A percentile compares a stretch with the other conserved stretches of the same genome.
Conservation (phyloP, 2,888 invertebrate species). For the Oscheius sp. region DNA sequence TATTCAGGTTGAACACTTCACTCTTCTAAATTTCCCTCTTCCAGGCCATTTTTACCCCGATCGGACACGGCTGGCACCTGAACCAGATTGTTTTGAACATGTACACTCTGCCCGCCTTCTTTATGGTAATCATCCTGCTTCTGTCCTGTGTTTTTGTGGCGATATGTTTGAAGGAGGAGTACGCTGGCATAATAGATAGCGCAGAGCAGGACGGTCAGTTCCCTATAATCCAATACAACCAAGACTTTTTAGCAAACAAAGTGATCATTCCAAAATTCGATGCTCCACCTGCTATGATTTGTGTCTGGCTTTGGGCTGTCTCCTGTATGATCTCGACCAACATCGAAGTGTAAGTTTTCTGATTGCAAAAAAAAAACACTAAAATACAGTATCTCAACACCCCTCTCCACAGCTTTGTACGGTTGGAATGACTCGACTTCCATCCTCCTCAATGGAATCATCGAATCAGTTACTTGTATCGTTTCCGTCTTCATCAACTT, state of each 20-base stretch:
- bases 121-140: slow-evolving; percentile 51
- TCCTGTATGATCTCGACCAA: slow-evolving; percentile 55
- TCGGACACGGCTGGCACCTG: slow-evolving; percentile 46
- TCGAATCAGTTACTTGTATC: slow-evolving; percentile 49
- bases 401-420: slow-evolving; percentile 52
- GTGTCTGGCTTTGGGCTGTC: slow-evolving; percentile 57
- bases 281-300: slow-evolving; percentile 48
- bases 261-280: slow-evolving; percentile 56
- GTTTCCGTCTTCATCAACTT: slow-evolving; percentile 53
- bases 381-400: slow-evolving; percentile 53
- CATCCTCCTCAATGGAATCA: slow-evolving; percentile 53
- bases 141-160: slow-evolving; percentile 45
- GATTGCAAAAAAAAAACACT: background rate
- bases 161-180: slow-evolving; percentile 51
- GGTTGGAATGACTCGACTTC: slow-evolving; percentile 56
- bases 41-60: slow-evolving; percentile 48
- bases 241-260: slow-evolving; percentile 9
- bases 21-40: background rate
- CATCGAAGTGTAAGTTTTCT: slow-evolving; percentile 56
- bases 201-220: slow-evolving; percentile 42
- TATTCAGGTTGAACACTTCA: slow-evolving; percentile 41
- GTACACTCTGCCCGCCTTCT: slow-evolving; percentile 56
- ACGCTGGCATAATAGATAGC: slow-evolving; percentile 54
- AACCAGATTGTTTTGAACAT: slow-evolving; percentile 41
- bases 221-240: too few relatives aligned